Evolutionary conservation across 2,797 vertebrate genomes (phyloP).

Genomic region (Yasuhikotakia modesta): DNA sequence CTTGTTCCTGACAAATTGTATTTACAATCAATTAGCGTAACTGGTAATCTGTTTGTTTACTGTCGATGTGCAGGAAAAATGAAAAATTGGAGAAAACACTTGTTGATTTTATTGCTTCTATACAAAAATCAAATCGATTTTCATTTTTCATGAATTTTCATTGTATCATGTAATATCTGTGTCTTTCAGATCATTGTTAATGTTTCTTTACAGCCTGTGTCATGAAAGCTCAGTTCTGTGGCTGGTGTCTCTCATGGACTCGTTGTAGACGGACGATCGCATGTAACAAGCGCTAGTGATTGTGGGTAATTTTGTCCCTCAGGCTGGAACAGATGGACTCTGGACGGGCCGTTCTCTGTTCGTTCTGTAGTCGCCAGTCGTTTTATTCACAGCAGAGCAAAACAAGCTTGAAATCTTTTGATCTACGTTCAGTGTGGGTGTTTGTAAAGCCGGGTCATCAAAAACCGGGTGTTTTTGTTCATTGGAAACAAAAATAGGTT

Average conservation of each 20-base stretch:
- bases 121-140: background rate
- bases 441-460: too few species aligned
- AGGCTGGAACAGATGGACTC: too few species aligned
- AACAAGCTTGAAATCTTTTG: background rate
- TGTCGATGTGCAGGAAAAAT: background rate
- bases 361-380: background rate
- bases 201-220: background rate
- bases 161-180: too few species aligned
- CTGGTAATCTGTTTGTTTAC: conserved; percentile 34
- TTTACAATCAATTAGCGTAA: conserved; percentile 41
- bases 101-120: conserved; percentile 22
- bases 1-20: conserved; percentile 30
- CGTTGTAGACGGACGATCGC: too few species aligned
- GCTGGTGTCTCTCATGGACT: background rate
- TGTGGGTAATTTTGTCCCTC: conserved; percentile 6
- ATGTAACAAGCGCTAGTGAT: conserved; percentile 16
- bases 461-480: too few species aligned
- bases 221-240: background rate
- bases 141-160: too few species aligned
- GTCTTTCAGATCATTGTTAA: too few species aligned
- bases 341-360: background rate
- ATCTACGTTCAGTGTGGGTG: background rate
- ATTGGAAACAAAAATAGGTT: too few species aligned
- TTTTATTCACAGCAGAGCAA: conserved; percentile 5
- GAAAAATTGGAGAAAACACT: background rate